These are phyloP conservation scores for Neoseiulus cucumeris DNA, from an alignment of 1,140 invertebrate genomes.

Conservation along the genomic window DNA sequence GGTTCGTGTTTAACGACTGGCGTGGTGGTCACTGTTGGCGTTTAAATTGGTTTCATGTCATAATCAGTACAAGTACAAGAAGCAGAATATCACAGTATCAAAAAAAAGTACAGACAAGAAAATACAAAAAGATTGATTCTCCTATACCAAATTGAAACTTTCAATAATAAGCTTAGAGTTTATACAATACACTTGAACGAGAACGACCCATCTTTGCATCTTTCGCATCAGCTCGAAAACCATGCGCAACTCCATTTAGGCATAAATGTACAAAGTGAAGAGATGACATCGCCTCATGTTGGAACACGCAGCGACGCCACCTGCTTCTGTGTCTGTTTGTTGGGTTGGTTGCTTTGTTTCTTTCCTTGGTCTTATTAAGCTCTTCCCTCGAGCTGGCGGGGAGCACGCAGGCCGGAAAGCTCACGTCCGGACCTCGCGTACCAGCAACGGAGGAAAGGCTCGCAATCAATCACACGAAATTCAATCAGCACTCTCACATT, in stretches of 20 bases:
- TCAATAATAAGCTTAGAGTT: slow-evolving; percentile 11
- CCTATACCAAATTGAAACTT: slow-evolving; percentile 1
- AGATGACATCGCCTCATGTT: neutral
- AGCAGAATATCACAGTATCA: slow-evolving; percentile 12
- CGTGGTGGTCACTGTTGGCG: neutral
- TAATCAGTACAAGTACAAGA: slow-evolving; percentile 1
- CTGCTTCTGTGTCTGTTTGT: neutral
- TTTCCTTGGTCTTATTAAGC: neutral
- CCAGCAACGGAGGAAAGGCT: neutral
- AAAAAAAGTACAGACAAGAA: slow-evolving; percentile 8
- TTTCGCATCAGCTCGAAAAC: neutral
- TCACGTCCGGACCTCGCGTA: neutral
- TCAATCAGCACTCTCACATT: neutral
- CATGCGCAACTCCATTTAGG: neutral
- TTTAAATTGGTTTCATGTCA: neutral
- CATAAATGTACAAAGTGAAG: neutral
- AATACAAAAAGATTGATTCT: slow-evolving; percentile 3
- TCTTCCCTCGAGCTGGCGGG: neutral
- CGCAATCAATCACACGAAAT: neutral
- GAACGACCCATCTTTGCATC: neutral
- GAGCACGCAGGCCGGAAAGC: too few species aligned
- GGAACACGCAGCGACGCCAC: neutral
- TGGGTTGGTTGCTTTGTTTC: neutral
- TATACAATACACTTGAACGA: slow-evolving; percentile 11
- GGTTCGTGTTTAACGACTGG: neutral